These are phyloP conservation scores for Actinemys pallida DNA, from an alignment of 2,113 vertebrate genomes.

Conservation along the genomic window DNA sequence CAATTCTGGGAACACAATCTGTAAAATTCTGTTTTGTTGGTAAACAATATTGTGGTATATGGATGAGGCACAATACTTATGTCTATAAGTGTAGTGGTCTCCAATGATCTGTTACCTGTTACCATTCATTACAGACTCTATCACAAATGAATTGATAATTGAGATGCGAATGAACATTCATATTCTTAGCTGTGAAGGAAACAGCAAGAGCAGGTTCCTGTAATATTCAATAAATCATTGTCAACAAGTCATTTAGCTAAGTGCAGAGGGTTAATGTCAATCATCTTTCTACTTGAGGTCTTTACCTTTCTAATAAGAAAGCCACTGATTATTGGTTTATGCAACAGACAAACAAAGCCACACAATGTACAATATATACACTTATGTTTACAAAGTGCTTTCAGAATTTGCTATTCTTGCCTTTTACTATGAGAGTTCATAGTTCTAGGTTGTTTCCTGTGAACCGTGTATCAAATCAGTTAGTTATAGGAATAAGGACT, in stretches of 20 bases:
- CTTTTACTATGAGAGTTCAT: neutral
- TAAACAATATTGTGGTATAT: neutral
- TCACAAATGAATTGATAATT: neutral
- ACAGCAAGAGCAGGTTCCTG: neutral
- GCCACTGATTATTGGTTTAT: neutral
- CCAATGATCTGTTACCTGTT: neutral
- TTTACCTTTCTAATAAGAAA: neutral
- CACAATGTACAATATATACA: neutral
- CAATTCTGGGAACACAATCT: neutral
- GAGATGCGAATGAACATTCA: accelerated
- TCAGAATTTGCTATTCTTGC: neutral
- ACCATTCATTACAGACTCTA: neutral
- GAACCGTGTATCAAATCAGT: neutral
- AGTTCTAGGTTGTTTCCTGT: neutral
- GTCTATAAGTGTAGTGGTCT: neutral
- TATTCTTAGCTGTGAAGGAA: neutral
- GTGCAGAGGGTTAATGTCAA: neutral
- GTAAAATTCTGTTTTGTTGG: neutral
- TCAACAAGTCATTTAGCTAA: neutral
- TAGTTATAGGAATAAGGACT: neutral
- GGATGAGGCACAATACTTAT: neutral
- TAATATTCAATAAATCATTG: neutral
- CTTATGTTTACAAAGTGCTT: neutral
- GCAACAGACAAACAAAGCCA: neutral
- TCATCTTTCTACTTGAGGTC: neutral